Base-by-base conservation (phyloP, 2,797 vertebrate species). In the Eulemur albifrons region DNA sequence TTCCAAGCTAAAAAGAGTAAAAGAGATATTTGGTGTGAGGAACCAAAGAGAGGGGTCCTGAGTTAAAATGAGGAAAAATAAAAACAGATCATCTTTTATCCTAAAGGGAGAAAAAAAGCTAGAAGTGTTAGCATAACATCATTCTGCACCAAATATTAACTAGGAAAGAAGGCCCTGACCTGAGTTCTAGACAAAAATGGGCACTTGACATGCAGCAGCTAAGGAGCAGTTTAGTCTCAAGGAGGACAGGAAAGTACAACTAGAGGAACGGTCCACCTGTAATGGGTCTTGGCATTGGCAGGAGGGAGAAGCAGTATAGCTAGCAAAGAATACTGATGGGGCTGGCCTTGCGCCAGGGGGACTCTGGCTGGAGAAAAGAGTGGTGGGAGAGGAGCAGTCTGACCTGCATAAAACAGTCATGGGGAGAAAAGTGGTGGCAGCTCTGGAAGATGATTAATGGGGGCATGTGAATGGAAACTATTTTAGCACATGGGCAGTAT, bases 391-490 rank as follows among this genome's bases (percentile, higher is more conserved):
- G 77, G 97, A 94, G 72, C 63, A 90, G 75, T 61, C 94, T 93
- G 90, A 92, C 95, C 81, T 95, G 87, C 94, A 82, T 43, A 54
- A 57, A 96, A 79, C 89, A 79, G 94, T 90, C 85, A 23, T 4
- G 25, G 27, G 77, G 96, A 98, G 85, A 90, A 79, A 83, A 94
- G 95, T 87, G 85, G 95, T 82, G 93, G 95, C 96, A 97, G 88
- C 65, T 96, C 59, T 0, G 38, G 82, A 96, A 97, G 80, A 96
- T 95, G 97, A 96, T 88, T 95, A 83, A 95, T 80, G 85, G 20
- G 95, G 83, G 84, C 95, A 92, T 67, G 91, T 75, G 93, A 95
- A 97, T 69, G 79, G 75, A 93, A 97, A 95, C 92, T 92, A 97
- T 96, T 90, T 84, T 88, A 97, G 83, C 95, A 86, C 88, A 97